phyloP scores from a whole-genome alignment of 2,797 vertebrate species.

The Sebastes wilsoni region DNA sequence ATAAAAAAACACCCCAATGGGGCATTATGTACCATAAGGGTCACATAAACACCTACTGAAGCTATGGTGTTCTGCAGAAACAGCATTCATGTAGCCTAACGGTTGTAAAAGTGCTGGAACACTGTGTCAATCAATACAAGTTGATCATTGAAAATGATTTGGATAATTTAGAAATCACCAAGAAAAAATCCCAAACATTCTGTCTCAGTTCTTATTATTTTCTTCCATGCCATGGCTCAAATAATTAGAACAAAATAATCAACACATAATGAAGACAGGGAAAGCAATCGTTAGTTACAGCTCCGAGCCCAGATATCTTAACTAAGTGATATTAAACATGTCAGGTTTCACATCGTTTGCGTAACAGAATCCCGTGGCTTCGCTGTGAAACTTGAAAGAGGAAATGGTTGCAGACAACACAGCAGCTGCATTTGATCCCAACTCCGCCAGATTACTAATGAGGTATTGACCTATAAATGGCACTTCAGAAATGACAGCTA shows the following conservation, averaged over 20 bases:
- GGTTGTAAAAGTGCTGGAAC: not conserved
- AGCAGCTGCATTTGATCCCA: conserved; percentile 53
- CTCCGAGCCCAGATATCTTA: not conserved
- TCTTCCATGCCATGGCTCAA: not conserved
- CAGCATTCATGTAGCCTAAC: not conserved
- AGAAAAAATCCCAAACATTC: not conserved
- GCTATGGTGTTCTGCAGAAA: not conserved
- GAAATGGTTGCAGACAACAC: conserved; percentile 25
- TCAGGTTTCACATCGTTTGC: not conserved
- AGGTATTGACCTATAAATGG: conserved; percentile 79
- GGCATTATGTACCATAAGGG: not conserved
- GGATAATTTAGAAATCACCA: not conserved
- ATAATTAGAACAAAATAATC: not conserved
- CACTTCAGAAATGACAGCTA: conserved; percentile 73
- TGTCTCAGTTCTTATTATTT: not conserved
- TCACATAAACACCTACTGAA: not conserved
- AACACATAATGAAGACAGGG: not conserved
- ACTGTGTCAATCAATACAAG: not conserved
- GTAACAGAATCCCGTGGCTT: not conserved
- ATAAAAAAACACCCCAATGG: too few species aligned
- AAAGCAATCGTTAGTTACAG: not conserved
- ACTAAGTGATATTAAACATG: not conserved
- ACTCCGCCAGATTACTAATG: conserved; percentile 70
- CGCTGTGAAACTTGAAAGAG: conserved; percentile 26
- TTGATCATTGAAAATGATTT: not conserved